phyloP scores from a whole-genome alignment of 2,888 invertebrate species.

The Bimastos eiseni region DNA sequence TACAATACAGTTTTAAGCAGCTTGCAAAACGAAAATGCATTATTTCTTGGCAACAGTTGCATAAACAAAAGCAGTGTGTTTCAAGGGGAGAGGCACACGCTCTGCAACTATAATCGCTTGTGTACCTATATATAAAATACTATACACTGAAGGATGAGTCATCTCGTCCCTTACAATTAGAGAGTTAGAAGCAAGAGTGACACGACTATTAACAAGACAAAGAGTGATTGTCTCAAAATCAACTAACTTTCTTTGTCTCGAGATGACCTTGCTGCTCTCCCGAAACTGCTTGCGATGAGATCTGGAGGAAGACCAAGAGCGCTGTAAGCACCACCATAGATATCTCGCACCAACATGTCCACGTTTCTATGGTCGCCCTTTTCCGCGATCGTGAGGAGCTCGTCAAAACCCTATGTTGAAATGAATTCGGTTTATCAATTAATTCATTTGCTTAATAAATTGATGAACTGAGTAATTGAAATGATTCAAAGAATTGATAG shows the following conservation, averaged over 20 bases:
- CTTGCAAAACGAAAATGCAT: no score
- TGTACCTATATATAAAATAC: no score
- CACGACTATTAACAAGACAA: no score
- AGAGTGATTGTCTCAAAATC: background rate
- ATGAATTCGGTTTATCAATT: background rate
- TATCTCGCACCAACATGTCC: constrained; percentile 73
- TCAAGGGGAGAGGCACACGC: no score
- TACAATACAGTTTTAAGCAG: no score
- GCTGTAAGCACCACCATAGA: constrained; percentile 70
- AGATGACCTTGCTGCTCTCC: constrained; percentile 66
- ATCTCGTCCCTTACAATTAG: no score
- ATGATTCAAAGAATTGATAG: no score
- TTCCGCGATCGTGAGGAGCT: constrained; percentile 70
- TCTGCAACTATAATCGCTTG: no score
- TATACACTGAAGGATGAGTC: no score
- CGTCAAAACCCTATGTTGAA: constrained; percentile 69
- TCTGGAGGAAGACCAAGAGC: constrained; percentile 69
- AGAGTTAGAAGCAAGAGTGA: no score
- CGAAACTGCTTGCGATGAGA: constrained; percentile 73
- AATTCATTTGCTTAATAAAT: background rate
- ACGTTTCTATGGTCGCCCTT: constrained; percentile 71
- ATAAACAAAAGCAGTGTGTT: no score
- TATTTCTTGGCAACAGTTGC: no score
- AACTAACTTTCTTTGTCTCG: constrained; percentile 45
- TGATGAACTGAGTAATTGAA: background rate